These are phyloP conservation scores for Teleogryllus oceanicus DNA, from an alignment of 2,888 invertebrate genomes.

Conservation along the genomic window DNA sequence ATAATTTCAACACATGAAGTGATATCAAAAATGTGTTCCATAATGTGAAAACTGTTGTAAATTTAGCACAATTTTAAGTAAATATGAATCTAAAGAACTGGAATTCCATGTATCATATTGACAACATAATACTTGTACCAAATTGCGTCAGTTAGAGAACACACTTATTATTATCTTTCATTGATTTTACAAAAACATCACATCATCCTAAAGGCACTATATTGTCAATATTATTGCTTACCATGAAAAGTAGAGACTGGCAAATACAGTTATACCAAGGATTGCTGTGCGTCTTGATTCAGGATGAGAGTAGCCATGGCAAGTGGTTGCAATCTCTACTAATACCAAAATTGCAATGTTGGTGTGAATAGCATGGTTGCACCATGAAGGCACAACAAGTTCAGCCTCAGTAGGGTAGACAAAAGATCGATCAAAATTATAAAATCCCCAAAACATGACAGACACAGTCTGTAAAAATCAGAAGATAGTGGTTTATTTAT, in stretches of 20 bases:
- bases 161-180: not conserved
- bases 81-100: too few species aligned
- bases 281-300: not conserved
- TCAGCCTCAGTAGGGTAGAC: not conserved
- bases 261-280: not conserved
- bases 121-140: too few species aligned
- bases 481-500: not conserved
- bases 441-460: constrained; percentile 18
- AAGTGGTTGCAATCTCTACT: not conserved
- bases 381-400: not conserved
- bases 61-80: too few species aligned
- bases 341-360: not conserved
- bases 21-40: too few species aligned
- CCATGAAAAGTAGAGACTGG: not conserved
- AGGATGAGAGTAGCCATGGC: constrained; percentile 12
- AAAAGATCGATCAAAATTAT: not conserved
- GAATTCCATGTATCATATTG: too few species aligned
- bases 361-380: constrained; percentile 22
- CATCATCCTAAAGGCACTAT: too few species aligned
- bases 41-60: too few species aligned
- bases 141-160: not conserved
- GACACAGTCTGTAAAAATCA: constrained; percentile 22
- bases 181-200: too few species aligned
- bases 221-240: not conserved
- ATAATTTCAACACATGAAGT: too few species aligned